These are phyloP conservation scores for Centropus unirufus DNA, from an alignment of 2,113 vertebrate genomes.

Conservation along the genomic window DNA sequence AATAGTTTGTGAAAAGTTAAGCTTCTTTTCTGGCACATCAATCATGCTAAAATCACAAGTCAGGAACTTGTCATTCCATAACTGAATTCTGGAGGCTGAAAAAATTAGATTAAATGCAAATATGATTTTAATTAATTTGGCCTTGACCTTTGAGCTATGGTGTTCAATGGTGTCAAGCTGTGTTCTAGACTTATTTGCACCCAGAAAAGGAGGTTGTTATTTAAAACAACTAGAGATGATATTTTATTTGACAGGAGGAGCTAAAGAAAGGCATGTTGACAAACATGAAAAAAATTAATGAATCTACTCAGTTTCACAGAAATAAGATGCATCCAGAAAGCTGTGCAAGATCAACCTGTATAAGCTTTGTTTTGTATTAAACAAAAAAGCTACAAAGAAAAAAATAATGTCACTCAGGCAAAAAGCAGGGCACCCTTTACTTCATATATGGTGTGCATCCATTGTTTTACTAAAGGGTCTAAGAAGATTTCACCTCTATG, in stretches of 20 bases:
- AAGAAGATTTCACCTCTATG: neutral
- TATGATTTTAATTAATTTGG: neutral
- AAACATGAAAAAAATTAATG: neutral
- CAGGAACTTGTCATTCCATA: neutral
- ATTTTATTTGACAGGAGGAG: neutral
- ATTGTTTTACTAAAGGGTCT: neutral
- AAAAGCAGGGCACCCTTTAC: neutral
- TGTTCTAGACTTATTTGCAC: neutral
- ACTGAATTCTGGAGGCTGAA: neutral
- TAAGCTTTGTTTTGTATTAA: neutral
- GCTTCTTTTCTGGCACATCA: neutral
- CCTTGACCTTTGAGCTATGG: neutral
- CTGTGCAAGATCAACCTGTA: neutral
- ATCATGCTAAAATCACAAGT: neutral
- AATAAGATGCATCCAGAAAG: neutral
- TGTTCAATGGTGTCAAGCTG: neutral
- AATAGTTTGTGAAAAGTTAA: neutral
- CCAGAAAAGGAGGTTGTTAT: neutral
- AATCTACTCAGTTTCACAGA: neutral
- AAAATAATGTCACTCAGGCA: neutral
- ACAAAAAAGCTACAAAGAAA: neutral
- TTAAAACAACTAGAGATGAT: conserved; percentile 19
- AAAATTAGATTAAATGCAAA: neutral
- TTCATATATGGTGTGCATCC: neutral
- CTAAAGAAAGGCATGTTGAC: neutral